phyloP scores from a whole-genome alignment of 23 tunicate genomes.

The Trididemnum nubilum region DNA sequence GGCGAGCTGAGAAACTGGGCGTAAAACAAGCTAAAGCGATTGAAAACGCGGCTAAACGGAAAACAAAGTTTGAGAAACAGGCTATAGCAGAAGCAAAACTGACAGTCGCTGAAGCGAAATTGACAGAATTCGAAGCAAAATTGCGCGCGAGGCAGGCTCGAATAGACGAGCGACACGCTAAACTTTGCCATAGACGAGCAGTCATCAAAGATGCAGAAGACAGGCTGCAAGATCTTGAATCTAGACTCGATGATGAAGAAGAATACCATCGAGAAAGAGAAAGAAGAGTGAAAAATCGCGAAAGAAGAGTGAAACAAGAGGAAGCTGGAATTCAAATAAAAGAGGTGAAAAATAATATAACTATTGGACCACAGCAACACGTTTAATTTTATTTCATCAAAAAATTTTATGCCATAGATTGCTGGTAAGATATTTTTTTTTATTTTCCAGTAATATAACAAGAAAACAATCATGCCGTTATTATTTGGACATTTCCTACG shows the following conservation, averaged over 20 bases:
- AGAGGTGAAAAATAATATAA: no score
- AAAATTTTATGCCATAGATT: no score
- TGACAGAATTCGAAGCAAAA: slow-evolving; percentile 75
- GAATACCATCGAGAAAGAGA: slow-evolving; percentile 71
- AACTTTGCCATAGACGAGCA: slow-evolving; percentile 77
- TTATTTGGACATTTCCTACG: no score
- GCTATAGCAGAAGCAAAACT: slow-evolving; percentile 56
- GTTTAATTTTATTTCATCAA: no score
- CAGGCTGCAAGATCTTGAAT: slow-evolving; percentile 50
- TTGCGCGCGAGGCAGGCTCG: slow-evolving; percentile 76
- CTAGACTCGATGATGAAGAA: slow-evolving; percentile 78
- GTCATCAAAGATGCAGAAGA: slow-evolving; percentile 64
- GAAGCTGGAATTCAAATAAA: slow-evolving; percentile 79
- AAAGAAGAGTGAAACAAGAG: slow-evolving; percentile 73
- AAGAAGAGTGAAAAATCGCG: slow-evolving; percentile 66
- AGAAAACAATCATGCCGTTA: no score
- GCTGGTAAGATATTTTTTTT: no score
- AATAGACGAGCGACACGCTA: slow-evolving; percentile 88
- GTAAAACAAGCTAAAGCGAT: slow-evolving; percentile 41
- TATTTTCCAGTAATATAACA: no score
- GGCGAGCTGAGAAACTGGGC: slow-evolving; percentile 30
- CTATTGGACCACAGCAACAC: no score
- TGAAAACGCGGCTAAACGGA: slow-evolving; percentile 64
- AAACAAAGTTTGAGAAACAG: slow-evolving; percentile 53
- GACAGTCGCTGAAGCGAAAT: slow-evolving; percentile 69